Conservation (phyloP, 1,140 invertebrate species). For the Hyles euphorbiae region DNA sequence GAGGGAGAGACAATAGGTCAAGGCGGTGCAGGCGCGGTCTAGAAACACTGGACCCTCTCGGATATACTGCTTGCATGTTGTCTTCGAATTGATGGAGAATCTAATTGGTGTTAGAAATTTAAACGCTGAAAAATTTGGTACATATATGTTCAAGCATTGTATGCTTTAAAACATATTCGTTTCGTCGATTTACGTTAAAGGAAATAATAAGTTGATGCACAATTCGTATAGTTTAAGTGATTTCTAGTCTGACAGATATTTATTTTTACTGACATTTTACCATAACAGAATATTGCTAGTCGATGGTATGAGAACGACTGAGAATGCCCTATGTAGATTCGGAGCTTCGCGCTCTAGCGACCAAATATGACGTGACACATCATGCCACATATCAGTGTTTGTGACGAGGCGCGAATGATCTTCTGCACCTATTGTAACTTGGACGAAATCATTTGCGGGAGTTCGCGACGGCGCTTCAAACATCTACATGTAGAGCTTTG, state of each 20-base stretch:
- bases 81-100: background rate
- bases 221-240: no score
- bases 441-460: slow-evolving; percentile 24
- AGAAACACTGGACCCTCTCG: no score
- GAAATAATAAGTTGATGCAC: no score
- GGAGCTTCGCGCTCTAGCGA: slow-evolving; percentile 32
- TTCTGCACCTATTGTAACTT: background rate
- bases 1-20: no score
- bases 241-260: no score
- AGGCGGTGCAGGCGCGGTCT: no score
- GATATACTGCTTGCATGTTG: no score
- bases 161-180: no score
- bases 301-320: slow-evolving; percentile 15
- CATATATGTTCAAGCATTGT: no score
- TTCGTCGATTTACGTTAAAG: no score
- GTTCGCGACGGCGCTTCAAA: slow-evolving; percentile 42
- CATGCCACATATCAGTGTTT: slow-evolving; percentile 67
- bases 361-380: slow-evolving; percentile 69
- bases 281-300: slow-evolving; percentile 9
- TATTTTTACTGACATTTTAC: slow-evolving; percentile 1
- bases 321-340: slow-evolving; percentile 30
- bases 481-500: slow-evolving; percentile 66
- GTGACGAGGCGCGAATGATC: slow-evolving; percentile 1
- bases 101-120: no score
- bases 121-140: no score